Base-by-base conservation (phyloP, 2,113 vertebrate genomes). In the Anthoscopus minutus region DNA sequence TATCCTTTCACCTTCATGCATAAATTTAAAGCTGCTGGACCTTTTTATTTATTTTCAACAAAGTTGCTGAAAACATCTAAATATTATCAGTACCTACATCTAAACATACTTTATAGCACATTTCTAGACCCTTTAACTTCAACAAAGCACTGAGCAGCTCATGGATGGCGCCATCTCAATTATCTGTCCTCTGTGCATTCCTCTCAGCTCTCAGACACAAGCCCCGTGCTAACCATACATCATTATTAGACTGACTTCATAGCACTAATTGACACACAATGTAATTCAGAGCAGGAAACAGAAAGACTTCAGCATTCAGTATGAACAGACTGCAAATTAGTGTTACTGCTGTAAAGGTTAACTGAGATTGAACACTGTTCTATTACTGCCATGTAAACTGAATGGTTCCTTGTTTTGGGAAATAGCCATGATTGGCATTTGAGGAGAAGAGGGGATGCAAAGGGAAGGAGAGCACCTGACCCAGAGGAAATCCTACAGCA, bases 261-360 rank as follows among this genome's bases (percentile, higher is more conserved):
- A 42, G 20, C 73, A 53, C 85, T 98, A 97, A 98, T 96, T 97
- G 97, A 95, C 95, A 95, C 71, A 53, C 81, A 94, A 94, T 97
- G 94, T 94, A 96, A 97, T 94, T 89, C 80, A 84, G 81, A 60
- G 85, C 14, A 25, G 94, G 92, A 96, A 95, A 73, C 25, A 10
- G 90, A 62, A 69, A 87, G 28, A 62, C 45, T 93, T 96, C 85
- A 45, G 64, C 85, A 70, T 67, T 89, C 90, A 61, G 57, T 92
- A 54, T 8, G 86, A 87, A 94, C 60, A 91, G 92, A 78, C 64
- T 42, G 91, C 92, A 94, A 94, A 94, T 93, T 91, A 84, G 83
- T 28, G 76, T 80, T 87, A 66, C 16, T 56, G 85, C 85, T 96
- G 95, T 94, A 95, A 86, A 96, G 78, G 95, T 88, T 97, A 96